phyloP scores from a whole-genome alignment of 2,797 vertebrate genomes.

The Coregonus suidteri region DNA sequence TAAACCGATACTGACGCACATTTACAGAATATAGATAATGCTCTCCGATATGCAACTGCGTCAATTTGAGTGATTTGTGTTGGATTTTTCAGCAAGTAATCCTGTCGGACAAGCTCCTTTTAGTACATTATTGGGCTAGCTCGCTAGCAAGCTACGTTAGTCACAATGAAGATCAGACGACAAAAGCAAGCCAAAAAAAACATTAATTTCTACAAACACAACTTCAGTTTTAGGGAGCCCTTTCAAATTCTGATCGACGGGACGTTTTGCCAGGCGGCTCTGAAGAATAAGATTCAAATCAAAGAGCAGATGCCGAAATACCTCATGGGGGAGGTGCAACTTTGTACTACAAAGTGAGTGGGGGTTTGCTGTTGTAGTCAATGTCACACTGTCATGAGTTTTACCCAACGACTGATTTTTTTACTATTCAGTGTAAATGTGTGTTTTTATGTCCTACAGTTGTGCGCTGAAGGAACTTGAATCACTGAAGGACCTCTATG shows the following conservation, averaged over 20 bases:
- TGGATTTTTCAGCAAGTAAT: background rate
- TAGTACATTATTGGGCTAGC: background rate
- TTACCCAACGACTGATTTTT: background rate
- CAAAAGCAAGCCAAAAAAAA: constrained; percentile 94
- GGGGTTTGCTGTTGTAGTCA: background rate
- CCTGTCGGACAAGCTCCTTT: background rate
- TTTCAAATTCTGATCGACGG: constrained; percentile 94
- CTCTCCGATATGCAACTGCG: too few relatives aligned
- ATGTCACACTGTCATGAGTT: background rate
- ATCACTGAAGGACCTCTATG: constrained; percentile 86
- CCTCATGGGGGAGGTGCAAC: constrained; percentile 84
- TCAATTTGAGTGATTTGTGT: background rate
- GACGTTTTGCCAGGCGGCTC: constrained; percentile 92
- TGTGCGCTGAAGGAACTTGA: constrained; percentile 93
- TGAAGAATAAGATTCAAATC: constrained; percentile 95
- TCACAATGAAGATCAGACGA: constrained; percentile 87
- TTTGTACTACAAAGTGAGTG: constrained; percentile 87
- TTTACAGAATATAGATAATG: too few relatives aligned
- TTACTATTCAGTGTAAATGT: too few relatives aligned
- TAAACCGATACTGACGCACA: too few relatives aligned
- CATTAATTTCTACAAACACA: constrained; percentile 87
- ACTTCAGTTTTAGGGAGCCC: constrained; percentile 86
- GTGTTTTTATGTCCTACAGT: constrained; percentile 60
- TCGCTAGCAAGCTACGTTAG: background rate
- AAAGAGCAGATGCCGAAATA: constrained; percentile 96